Conservation (phyloP, 2,888 invertebrate species). For the Brachyptera putata region DNA sequence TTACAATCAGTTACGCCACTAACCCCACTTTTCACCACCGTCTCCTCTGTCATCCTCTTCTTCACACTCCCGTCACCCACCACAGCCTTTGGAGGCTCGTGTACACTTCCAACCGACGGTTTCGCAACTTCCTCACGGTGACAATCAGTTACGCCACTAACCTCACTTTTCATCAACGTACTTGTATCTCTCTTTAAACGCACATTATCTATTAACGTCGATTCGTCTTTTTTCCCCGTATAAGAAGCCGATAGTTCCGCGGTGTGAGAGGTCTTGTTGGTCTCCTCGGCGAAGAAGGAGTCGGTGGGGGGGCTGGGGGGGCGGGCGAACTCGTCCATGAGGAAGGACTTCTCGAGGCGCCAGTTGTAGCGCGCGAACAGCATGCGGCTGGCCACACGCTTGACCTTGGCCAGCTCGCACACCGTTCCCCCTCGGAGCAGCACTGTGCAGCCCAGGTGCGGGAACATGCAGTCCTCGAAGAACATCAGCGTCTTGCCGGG, state of each 20-base stretch:
- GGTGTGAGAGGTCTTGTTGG: no score
- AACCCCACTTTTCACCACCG: no score
- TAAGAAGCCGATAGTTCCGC: no score
- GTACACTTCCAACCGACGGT: no score
- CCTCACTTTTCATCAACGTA: no score
- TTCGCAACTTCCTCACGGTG: no score
- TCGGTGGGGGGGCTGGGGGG: conserved; percentile 49
- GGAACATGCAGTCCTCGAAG: conserved; percentile 83
- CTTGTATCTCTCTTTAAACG: no score
- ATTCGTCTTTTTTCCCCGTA: no score
- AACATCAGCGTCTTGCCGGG: conserved; percentile 84
- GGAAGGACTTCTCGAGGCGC: conserved; percentile 85
- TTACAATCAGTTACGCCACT: no score
- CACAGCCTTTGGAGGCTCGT: no score
- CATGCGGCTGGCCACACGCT: conserved; percentile 76
- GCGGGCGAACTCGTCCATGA: conserved; percentile 80
- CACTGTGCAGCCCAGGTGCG: conserved; percentile 81
- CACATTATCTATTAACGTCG: no score
- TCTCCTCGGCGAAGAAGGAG: conserved; percentile 26
- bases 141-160: no score
- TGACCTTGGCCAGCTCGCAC: conserved; percentile 73
- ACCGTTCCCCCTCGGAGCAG: conserved; percentile 65
- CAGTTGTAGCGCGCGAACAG: conserved; percentile 85
- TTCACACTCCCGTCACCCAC: background rate
- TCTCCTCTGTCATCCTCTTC: background rate